Conservation (phyloP, 2,888 invertebrate species). For the Tinea pellionella region DNA sequence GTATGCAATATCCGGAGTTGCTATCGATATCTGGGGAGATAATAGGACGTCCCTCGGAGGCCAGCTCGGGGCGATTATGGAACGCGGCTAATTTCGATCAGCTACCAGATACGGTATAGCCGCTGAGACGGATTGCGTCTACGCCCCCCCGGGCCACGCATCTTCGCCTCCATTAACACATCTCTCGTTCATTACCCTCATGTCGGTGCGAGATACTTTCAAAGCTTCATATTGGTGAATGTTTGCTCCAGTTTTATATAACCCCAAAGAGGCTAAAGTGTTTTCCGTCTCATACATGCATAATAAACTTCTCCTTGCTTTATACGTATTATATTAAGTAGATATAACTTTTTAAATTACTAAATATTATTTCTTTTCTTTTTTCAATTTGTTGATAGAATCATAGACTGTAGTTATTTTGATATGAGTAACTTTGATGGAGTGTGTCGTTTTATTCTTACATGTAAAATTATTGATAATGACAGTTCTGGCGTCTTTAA, state of each 20-base stretch:
- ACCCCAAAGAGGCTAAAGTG: background rate
- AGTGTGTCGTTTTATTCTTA: background rate
- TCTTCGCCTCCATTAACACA: constrained; percentile 13
- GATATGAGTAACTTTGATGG: background rate
- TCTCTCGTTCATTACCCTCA: constrained; percentile 12
- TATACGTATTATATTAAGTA: too few relatives aligned
- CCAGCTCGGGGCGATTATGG: constrained; percentile 11
- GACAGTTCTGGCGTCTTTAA: background rate
- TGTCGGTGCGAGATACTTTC: background rate
- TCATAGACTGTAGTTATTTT: background rate
- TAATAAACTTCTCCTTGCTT: too few relatives aligned
- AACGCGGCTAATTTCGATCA: constrained; percentile 14
- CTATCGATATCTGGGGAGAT: constrained; percentile 11
- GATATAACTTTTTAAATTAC: too few relatives aligned
- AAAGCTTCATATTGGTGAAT: background rate
- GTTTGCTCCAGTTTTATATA: background rate
- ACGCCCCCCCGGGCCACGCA: constrained; percentile 7
- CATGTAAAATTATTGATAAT: background rate
- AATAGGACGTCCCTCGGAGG: constrained; percentile 11
- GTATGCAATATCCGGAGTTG: constrained; percentile 11
- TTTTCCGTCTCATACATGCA: background rate
- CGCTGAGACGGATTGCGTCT: constrained; percentile 14
- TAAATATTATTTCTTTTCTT: too few relatives aligned
- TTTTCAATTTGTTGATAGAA: background rate
- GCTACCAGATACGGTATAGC: constrained; percentile 12